Percentiles rank a stretch among this genome's conserved stretches.
Conservation (phyloP, 92 coral and sea anemone genomes). For the Phenganax marumi region DNA sequence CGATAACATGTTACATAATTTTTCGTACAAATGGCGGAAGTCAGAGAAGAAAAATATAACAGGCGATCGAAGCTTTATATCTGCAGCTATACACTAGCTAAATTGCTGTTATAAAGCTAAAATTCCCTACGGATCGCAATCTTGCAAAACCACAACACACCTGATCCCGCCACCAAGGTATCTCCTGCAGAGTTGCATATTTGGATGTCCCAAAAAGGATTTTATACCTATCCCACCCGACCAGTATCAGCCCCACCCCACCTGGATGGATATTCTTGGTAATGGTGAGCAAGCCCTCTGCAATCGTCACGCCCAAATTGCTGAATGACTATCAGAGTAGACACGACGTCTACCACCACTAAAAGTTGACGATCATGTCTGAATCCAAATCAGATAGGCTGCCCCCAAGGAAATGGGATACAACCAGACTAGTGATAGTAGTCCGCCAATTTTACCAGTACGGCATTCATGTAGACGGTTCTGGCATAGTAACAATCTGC, state of each 20-base stretch:
- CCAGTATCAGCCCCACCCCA: constrained; percentile 9
- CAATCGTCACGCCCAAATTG: not conserved
- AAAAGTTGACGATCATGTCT: constrained; percentile 5
- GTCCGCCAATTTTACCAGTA: constrained; percentile 1
- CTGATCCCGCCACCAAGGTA: too few relatives aligned
- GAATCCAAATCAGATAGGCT: constrained; percentile 7
- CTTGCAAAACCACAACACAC: too few relatives aligned
- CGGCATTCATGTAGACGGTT: not conserved
- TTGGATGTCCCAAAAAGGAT: not conserved
- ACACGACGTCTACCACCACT: not conserved
- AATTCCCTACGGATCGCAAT: too few relatives aligned
- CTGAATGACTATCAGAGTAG: not conserved
- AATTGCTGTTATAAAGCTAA: too few relatives aligned
- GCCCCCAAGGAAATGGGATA: constrained; percentile 22
- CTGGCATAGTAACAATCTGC: not conserved
- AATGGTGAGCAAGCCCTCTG: constrained; percentile 6
- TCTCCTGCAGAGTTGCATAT: too few relatives aligned
- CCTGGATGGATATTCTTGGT: not conserved
- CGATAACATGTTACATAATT: too few relatives aligned
- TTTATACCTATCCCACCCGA: not conserved
- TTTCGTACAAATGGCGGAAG: too few relatives aligned
- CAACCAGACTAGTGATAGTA: not conserved
- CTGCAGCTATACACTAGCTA: too few relatives aligned
- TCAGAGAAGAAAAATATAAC: too few relatives aligned
- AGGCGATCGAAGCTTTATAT: too few relatives aligned